These are phyloP conservation scores for Panzeria rudis DNA, from an alignment of 2,888 invertebrate species.

Conservation along the genomic window DNA sequence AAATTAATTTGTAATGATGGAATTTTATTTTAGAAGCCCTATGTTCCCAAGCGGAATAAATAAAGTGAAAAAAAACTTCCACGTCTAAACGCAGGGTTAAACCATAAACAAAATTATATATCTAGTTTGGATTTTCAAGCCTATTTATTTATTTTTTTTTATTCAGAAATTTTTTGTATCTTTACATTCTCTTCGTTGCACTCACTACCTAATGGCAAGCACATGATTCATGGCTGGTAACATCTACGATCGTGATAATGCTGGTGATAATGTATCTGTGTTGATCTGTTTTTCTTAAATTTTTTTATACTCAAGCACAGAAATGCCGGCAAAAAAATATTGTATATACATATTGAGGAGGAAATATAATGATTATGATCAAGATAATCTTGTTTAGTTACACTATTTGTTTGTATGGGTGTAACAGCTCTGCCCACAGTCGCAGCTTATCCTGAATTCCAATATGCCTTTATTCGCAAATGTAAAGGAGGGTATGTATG, in stretches of 20 bases:
- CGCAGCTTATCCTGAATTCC: conserved; percentile 42
- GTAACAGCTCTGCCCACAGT: conserved; percentile 42
- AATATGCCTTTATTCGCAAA: not conserved
- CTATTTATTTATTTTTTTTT: conserved; percentile 28
- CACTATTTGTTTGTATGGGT: conserved; percentile 47
- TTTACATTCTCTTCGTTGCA: conserved; percentile 24
- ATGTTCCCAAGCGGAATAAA: too few species aligned
- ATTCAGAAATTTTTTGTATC: conserved; percentile 41
- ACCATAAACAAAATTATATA: conserved; percentile 27
- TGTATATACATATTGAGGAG: conserved; percentile 1
- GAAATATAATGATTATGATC: conserved; percentile 42
- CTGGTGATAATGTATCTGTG: conserved; percentile 69
- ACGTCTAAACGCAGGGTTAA: not conserved
- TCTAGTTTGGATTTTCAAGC: conserved; percentile 46
- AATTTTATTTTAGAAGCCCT: too few species aligned
- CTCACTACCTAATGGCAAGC: conserved; percentile 24
- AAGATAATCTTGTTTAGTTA: conserved; percentile 62
- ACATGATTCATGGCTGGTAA: conserved; percentile 66
- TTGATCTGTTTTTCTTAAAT: conserved; percentile 44
- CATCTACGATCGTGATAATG: conserved; percentile 60
- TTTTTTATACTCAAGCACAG: conserved; percentile 30
- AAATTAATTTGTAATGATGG: too few species aligned
- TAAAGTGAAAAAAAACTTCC: too few species aligned
- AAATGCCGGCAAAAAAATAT: conserved; percentile 10
- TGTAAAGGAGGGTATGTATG: not conserved